Conservation (phyloP, 2,113 vertebrate species). For the Brachyhypopomus occidentalis region DNA sequence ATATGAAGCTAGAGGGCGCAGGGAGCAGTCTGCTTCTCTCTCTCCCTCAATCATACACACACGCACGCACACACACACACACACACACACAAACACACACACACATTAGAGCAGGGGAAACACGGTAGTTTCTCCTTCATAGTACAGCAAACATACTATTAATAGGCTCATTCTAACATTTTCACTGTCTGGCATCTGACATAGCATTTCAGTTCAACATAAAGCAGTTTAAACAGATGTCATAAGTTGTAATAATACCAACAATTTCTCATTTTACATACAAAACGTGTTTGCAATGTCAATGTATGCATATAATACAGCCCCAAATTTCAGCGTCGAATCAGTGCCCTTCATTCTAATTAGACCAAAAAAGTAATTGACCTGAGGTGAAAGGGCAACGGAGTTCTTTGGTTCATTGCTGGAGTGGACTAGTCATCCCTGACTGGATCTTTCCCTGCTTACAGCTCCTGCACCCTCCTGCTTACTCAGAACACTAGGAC, state of each 20-base stretch:
- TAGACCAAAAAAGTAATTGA: slow-evolving; percentile 26
- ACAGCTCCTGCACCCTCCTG: background rate
- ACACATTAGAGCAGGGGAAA: slow-evolving; percentile 18
- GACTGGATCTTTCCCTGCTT: slow-evolving; percentile 6
- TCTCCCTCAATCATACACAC: slow-evolving; percentile 14
- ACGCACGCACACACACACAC: slow-evolving; percentile 12
- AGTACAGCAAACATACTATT: background rate
- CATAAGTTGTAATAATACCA: background rate
- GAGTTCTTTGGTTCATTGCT: slow-evolving; percentile 9
- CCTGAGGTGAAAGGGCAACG: slow-evolving; percentile 15
- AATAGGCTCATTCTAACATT: background rate
- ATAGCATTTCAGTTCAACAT: background rate
- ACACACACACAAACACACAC: slow-evolving; percentile 18
- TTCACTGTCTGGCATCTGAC: background rate
- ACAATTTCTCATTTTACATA: background rate
- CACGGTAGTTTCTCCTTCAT: slow-evolving; percentile 4
- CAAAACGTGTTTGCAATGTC: background rate
- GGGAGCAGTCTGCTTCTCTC: slow-evolving; percentile 8
- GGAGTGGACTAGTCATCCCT: slow-evolving; percentile 29
- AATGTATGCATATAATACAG: background rate
- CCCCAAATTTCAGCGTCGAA: slow-evolving; percentile 31
- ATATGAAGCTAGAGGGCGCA: slow-evolving; percentile 55
- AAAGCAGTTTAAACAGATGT: background rate
- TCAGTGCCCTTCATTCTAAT: slow-evolving; percentile 6
- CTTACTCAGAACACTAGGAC: slow-evolving; percentile 14